These are phyloP conservation scores for Synergus umbraculus DNA, from an alignment of 2,888 invertebrate genomes.

Conservation along the genomic window DNA sequence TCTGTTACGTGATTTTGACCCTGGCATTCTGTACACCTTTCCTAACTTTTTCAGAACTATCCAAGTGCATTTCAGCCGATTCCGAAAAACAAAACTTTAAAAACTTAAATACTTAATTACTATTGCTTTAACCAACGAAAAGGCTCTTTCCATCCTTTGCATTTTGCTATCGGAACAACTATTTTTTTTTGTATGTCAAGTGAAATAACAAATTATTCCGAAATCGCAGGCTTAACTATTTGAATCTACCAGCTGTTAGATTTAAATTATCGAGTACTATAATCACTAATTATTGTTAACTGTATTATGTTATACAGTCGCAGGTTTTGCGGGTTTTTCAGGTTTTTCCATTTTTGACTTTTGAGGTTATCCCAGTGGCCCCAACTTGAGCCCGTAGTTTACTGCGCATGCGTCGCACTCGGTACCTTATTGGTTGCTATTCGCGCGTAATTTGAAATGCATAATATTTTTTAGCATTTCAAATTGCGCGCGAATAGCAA, in stretches of 20 bases:
- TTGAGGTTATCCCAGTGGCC: no score
- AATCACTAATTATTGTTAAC: no score
- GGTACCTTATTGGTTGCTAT: no score
- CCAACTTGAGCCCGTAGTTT: no score
- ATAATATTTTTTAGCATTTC: no score
- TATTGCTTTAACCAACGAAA: background rate
- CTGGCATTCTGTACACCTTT: slow-evolving; percentile 21
- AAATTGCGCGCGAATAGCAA: no score
- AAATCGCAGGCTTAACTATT: background rate
- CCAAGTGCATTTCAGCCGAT: slow-evolving; percentile 11
- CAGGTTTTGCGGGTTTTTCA: no score
- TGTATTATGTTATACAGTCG: no score
- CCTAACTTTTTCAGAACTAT: slow-evolving; percentile 10
- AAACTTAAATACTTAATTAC: background rate
- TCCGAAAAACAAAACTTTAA: background rate
- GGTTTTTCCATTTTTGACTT: no score
- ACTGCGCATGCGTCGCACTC: no score
- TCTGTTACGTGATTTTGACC: slow-evolving; percentile 33
- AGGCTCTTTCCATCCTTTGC: background rate
- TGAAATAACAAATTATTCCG: background rate
- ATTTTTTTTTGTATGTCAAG: background rate
- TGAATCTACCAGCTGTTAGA: background rate
- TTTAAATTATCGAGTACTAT: background rate
- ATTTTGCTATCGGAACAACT: background rate
- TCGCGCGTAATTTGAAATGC: no score